A percentile compares a stretch with the other conserved stretches of the same genome.
These are phyloP conservation scores for Cyclophora albipunctata DNA, from an alignment of 2,888 invertebrate genomes.

Conservation along the genomic window DNA sequence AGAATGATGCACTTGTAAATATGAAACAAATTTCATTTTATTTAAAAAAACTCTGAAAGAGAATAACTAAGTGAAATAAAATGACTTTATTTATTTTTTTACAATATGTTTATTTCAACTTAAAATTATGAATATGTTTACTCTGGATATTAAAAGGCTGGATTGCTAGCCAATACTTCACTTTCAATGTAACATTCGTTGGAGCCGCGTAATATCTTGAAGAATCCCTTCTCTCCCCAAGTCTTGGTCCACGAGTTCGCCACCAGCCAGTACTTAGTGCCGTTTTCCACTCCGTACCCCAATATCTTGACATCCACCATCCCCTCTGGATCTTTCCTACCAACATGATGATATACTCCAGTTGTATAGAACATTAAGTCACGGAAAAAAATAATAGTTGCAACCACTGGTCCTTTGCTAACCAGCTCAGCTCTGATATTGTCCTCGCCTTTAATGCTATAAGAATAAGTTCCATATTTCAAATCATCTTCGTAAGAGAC, in stretches of 20 bases:
- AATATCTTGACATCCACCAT: conserved; percentile 56
- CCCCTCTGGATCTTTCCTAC: not conserved
- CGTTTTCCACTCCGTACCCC: conserved; percentile 85
- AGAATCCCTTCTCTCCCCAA: conserved; percentile 87
- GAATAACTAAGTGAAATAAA: no score
- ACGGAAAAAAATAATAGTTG: not conserved
- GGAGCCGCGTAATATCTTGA: conserved; percentile 75
- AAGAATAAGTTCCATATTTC: conserved; percentile 1
- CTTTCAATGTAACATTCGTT: conserved; percentile 3
- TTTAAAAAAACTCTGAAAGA: no score
- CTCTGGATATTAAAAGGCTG: no score
- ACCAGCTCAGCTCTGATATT: conserved; percentile 75
- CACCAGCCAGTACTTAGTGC: conserved; percentile 84
- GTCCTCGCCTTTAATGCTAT: not conserved
- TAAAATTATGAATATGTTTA: no score
- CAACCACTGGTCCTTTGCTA: conserved; percentile 82
- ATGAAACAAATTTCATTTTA: no score
- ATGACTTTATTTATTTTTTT: no score
- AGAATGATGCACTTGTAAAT: no score
- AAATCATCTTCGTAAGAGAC: conserved; percentile 79
- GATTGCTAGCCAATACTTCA: not conserved
- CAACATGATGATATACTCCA: conserved; percentile 7
- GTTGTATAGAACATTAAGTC: conserved; percentile 8
- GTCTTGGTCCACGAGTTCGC: conserved; percentile 91
- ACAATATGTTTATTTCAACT: no score